Evolutionary conservation across 2,888 invertebrate species (phyloP).

Genomic region (Cryptocephalus primarius): DNA sequence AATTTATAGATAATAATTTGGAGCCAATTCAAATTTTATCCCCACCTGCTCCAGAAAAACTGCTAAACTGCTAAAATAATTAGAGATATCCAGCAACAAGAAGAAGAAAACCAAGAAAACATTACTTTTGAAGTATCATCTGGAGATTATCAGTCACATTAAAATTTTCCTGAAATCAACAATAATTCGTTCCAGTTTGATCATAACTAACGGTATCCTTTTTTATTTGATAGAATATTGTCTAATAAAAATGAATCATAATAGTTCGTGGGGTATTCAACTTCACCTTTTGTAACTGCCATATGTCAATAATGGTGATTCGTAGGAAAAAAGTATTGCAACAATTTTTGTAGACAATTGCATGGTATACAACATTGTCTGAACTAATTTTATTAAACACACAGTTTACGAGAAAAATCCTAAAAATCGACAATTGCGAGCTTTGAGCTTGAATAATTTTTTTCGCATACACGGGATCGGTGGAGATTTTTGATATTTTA

Average conservation of each 20-base stretch:
- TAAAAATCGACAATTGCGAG: background rate
- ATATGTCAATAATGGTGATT: background rate
- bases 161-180: too few relatives aligned
- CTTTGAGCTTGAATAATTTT: background rate
- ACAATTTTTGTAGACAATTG: background rate
- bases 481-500: background rate
- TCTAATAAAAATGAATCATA: too few relatives aligned
- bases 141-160: too few relatives aligned
- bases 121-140: too few relatives aligned
- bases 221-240: too few relatives aligned
- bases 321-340: too few relatives aligned
- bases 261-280: background rate
- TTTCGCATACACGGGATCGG: background rate
- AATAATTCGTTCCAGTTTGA: too few relatives aligned
- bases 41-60: conserved; percentile 1
- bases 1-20: conserved; percentile 6
- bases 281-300: background rate
- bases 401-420: background rate
- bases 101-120: too few relatives aligned
- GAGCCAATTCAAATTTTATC: conserved; percentile 6
- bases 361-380: background rate
- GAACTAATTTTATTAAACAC: background rate
- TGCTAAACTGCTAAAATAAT: too few relatives aligned
- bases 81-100: too few relatives aligned
- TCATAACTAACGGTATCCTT: too few relatives aligned